A percentile compares a stretch with the other conserved stretches of the same genome.
Evolutionary conservation across 2,888 invertebrate species (phyloP).

Genomic region (Dicroscelio sp.): DNA sequence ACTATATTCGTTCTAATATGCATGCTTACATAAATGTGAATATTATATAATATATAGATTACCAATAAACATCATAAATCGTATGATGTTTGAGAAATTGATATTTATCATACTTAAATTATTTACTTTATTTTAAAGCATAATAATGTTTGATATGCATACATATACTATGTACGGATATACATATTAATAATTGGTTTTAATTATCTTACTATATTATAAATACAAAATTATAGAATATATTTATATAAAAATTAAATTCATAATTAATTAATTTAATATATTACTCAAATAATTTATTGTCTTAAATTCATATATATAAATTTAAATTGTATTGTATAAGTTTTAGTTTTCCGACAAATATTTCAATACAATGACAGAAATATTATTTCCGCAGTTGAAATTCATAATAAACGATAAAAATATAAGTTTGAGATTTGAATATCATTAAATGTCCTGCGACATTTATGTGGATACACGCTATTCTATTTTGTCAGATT

Average conservation of each 20-base stretch:
- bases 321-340: too few relatives aligned
- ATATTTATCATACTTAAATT: slow-evolving; percentile 24
- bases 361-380: background rate
- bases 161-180: too few relatives aligned
- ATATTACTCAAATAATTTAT: too few relatives aligned
- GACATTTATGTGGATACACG: slow-evolving; percentile 28
- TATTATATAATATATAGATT: slow-evolving; percentile 34
- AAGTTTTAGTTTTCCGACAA: slow-evolving; percentile 1
- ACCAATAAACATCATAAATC: slow-evolving; percentile 40
- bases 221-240: too few relatives aligned
- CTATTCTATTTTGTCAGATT: slow-evolving; percentile 39
- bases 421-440: background rate
- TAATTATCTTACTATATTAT: too few relatives aligned
- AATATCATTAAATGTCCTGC: slow-evolving; percentile 3
- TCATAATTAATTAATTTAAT: too few relatives aligned
- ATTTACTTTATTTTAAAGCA: background rate
- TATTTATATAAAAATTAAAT: too few relatives aligned
- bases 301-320: too few relatives aligned
- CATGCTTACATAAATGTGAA: slow-evolving; percentile 51
- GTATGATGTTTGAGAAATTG: slow-evolving; percentile 35
- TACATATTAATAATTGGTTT: too few relatives aligned
- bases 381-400: slow-evolving; percentile 8
- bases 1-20: slow-evolving; percentile 65
- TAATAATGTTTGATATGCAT: background rate
- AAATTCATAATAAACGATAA: background rate